Percentiles rank a stretch among this genome's conserved stretches.
Conservation (phyloP, 2,113 vertebrate genomes). For the Hippocampus barbouri region DNA sequence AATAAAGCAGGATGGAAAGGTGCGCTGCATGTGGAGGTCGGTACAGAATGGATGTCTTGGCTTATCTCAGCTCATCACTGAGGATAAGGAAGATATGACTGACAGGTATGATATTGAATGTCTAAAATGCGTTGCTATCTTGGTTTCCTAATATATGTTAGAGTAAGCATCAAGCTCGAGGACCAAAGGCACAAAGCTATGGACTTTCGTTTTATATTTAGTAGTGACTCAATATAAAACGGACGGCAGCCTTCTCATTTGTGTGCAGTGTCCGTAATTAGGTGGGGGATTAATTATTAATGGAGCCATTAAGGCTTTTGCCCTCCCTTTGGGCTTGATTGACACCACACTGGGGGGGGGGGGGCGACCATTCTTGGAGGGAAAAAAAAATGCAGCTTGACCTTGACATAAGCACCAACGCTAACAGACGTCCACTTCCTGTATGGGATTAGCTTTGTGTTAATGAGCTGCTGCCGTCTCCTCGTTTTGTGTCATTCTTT, state of each 20-base stretch:
- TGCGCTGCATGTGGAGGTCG: no score
- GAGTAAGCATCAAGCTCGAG: no score
- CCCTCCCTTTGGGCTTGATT: constrained; percentile 38
- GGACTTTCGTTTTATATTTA: no score
- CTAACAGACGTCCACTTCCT: constrained; percentile 9
- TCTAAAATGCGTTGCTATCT: no score
- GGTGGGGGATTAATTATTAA: constrained; percentile 63
- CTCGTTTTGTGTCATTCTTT: not conserved
- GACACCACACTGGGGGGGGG: constrained; percentile 35
- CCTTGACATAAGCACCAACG: constrained; percentile 33
- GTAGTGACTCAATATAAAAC: constrained; percentile 50
- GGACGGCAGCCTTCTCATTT: constrained; percentile 56
- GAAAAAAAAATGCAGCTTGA: constrained; percentile 40
- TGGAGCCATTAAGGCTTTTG: constrained; percentile 47
- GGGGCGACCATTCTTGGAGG: not conserved
- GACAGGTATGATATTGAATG: no score
- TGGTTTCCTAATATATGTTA: no score
- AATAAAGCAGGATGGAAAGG: no score
- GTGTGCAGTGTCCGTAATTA: constrained; percentile 56
- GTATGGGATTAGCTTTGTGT: not conserved
- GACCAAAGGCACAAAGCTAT: no score
- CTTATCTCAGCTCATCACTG: no score
- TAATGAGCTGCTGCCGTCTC: not conserved
- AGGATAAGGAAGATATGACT: no score
- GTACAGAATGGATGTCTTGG: no score